Base-by-base conservation (phyloP, 92 coral and sea anemone species). In the Umimayanthus chanpuru region DNA sequence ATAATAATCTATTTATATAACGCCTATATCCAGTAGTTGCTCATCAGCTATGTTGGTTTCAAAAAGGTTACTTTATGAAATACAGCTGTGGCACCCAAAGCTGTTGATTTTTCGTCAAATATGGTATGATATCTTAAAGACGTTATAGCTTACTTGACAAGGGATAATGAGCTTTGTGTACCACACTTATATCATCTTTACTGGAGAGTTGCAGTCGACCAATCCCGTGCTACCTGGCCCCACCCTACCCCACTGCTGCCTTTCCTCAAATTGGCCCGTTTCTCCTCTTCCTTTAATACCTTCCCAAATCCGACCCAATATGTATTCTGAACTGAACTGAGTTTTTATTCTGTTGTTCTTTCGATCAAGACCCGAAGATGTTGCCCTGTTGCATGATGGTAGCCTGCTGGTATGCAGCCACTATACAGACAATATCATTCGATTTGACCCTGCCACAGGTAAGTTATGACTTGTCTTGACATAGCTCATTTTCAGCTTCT, bases 371-470 rank as follows among this genome's bases (percentile, higher is more conserved):
- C 98, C 98, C 4, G 98, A 94, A 85, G 98, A 94, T 89, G 98
- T 94, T 58, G 95, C 93, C 5, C 67, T 94, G 7, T 84, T 93
- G 21, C 77, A 67, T 1, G 95, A 93, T 85, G 95, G 98, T 14
- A 91, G 92, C 11, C 91, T 94, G 16, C 92, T 94, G 1, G 93
- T 94, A 11, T 93, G 94, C 90, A 93, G 98, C 78, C 98, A 94
- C 30, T 93, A 94, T 44, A 93, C 94, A n/a, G 93, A 94, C 73
- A 82, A 75, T 49, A 86, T 94, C 71, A 77, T 94, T 38, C 88
- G 85, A 67, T 88, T 94, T 71, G 90, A 94, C 88, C 88, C 88
- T 28, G 76, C 88, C n/a, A 68, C 90, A 29, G 93, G 98, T 94
- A 76, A 80, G 90, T 90, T 15, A 61, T n/a, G n/a, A n/a, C n/a